A percentile compares a stretch with the other conserved stretches of the same genome.
Evolutionary conservation across 2,888 invertebrate genomes (phyloP).

Genomic region (Bellardia pandia): DNA sequence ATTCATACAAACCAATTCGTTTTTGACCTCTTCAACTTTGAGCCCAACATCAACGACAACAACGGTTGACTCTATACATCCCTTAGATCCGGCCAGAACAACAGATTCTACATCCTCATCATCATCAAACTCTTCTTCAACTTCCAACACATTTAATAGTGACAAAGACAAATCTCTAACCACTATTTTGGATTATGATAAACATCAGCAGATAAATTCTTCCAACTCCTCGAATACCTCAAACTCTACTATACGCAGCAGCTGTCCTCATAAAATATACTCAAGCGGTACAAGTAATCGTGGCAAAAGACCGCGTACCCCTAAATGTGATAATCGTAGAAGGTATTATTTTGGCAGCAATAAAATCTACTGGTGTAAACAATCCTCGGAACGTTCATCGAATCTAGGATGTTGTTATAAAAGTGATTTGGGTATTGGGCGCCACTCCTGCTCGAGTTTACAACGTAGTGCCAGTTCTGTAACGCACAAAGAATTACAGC

Average conservation of each 20-base stretch:
- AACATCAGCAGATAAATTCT: constrained; percentile 34
- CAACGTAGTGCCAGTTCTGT: constrained; percentile 79
- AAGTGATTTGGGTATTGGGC: constrained; percentile 33
- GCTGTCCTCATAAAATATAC: constrained; percentile 73
- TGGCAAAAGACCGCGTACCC: constrained; percentile 57
- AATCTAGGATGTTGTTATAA: constrained; percentile 31
- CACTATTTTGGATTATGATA: constrained; percentile 49
- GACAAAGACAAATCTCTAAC: constrained; percentile 63
- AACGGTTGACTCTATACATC: constrained; percentile 36
- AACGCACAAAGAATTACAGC: constrained; percentile 76
- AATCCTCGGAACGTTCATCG: constrained; percentile 70
- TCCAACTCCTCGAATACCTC: constrained; percentile 61
- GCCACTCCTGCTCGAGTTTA: constrained; percentile 54
- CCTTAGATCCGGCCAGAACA: constrained; percentile 30
- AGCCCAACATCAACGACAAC: constrained; percentile 61
- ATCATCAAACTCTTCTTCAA: constrained; percentile 28
- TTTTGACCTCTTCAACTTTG: constrained; percentile 78
- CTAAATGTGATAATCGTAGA: constrained; percentile 68
- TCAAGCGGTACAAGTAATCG: constrained; percentile 47
- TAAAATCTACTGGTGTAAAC: constrained; percentile 81
- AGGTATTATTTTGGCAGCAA: constrained; percentile 81
- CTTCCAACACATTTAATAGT: constrained; percentile 56
- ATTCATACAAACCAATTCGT: constrained; percentile 84
- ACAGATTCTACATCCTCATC: constrained; percentile 56
- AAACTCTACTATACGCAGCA: constrained; percentile 47